phyloP scores from a whole-genome alignment of 2,888 invertebrate species.

The Chrysomela aeneicollis region DNA sequence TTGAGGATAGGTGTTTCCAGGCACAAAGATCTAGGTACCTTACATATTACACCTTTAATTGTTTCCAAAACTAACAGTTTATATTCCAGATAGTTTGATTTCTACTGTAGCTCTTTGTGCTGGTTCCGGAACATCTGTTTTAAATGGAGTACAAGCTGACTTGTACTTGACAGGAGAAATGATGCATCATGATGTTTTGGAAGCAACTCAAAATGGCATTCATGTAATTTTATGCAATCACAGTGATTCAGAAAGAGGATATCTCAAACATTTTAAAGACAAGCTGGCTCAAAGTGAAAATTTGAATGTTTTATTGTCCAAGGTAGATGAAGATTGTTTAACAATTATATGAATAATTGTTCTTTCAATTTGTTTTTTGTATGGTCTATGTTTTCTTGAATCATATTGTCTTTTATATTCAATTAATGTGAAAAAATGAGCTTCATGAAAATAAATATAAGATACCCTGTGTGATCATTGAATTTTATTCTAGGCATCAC shows the following conservation, averaged over 20 bases:
- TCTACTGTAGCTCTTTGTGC: constrained; percentile 83
- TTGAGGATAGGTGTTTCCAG: constrained; percentile 77
- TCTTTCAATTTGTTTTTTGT: background rate
- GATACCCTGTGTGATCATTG: too few species aligned
- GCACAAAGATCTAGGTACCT: constrained; percentile 54
- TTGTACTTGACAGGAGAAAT: constrained; percentile 92
- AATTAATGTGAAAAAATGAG: too few species aligned
- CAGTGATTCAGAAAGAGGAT: constrained; percentile 93
- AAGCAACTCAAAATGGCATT: constrained; percentile 80
- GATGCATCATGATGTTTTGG: constrained; percentile 92
- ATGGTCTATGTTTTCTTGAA: background rate
- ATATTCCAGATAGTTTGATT: constrained; percentile 61
- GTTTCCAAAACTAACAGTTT: background rate
- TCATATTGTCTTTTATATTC: background rate
- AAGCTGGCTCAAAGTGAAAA: constrained; percentile 49
- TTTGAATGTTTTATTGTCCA: constrained; percentile 71
- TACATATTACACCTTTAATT: background rate
- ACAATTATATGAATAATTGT: constrained; percentile 66
- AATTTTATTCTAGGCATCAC: too few species aligned
- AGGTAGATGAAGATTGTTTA: constrained; percentile 80
- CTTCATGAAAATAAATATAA: too few species aligned
- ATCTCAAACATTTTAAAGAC: constrained; percentile 69
- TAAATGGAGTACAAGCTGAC: constrained; percentile 77
- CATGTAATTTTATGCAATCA: constrained; percentile 91
- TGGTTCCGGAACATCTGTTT: constrained; percentile 84